phyloP scores from a whole-genome alignment of 1,140 invertebrate species.

The Trichonephila inaurata region DNA sequence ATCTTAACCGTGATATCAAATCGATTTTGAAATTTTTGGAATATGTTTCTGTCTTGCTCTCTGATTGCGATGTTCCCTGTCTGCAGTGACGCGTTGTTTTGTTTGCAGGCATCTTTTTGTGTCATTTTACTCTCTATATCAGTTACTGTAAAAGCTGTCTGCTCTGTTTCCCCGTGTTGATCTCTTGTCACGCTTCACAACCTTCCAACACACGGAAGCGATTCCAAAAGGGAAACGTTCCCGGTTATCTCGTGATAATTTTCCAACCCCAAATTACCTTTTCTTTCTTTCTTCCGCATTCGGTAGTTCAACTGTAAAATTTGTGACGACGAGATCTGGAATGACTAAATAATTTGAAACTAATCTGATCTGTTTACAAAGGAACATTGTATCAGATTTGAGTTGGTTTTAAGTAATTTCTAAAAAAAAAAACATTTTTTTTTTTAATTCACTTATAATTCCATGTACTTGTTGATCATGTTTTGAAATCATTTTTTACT shows the following conservation, averaged over 20 bases:
- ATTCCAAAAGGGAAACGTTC: constrained; percentile 1
- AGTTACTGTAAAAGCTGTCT: not conserved
- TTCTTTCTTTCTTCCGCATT: constrained; percentile 14
- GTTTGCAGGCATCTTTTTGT: not conserved
- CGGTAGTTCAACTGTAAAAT: not conserved
- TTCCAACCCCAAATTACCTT: not conserved
- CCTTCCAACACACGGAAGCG: not conserved
- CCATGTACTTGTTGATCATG: too few species aligned
- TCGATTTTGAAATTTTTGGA: too few species aligned
- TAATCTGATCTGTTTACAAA: too few species aligned
- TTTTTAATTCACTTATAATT: too few species aligned
- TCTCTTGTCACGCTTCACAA: not conserved
- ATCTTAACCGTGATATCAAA: too few species aligned
- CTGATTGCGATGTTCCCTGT: not conserved
- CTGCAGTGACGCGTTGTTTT: not conserved
- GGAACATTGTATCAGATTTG: too few species aligned
- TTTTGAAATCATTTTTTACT: too few species aligned
- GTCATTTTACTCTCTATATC: not conserved
- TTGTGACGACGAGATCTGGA: too few species aligned
- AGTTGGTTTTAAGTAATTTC: too few species aligned
- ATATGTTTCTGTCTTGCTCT: too few species aligned
- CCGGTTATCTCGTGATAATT: constrained; percentile 3
- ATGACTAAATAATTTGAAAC: too few species aligned
- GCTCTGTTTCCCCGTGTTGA: constrained; percentile 14
- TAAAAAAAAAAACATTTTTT: too few species aligned